A percentile compares a stretch with the other conserved stretches of the same genome.
These are phyloP conservation scores for Stylophora pistillata DNA, from an alignment of 64 coral and sea anemone genomes.

Conservation along the genomic window DNA sequence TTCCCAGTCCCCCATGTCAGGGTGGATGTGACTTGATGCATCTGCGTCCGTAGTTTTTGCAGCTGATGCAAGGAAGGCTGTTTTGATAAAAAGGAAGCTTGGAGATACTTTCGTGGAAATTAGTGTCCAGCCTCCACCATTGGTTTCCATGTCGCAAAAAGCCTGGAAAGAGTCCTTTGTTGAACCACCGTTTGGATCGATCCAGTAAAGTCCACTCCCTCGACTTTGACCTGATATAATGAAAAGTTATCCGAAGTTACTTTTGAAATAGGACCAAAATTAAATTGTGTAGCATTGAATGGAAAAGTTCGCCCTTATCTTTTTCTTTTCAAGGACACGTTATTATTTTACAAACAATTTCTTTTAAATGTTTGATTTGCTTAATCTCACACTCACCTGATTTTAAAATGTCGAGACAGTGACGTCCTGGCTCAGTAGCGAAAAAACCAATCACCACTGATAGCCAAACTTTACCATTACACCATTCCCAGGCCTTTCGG, in stretches of 20 bases:
- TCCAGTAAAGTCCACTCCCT: conserved; percentile 65
- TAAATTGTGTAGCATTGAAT: too few relatives aligned
- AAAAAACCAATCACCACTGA: conserved; percentile 12
- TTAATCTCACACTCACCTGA: conserved; percentile 29
- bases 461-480: conserved; percentile 71
- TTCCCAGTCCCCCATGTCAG: conserved; percentile 54
- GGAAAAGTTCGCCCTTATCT: too few relatives aligned
- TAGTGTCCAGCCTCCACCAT: conserved; percentile 78
- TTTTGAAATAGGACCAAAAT: too few relatives aligned
- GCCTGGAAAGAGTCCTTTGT: conserved; percentile 65
- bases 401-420: conserved; percentile 73
- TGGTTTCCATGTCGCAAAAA: conserved; percentile 75
- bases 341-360: too few relatives aligned
- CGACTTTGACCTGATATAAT: conserved; percentile 50
- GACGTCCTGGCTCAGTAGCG: conserved; percentile 39
- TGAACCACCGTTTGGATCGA: conserved; percentile 71
- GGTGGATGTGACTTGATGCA: conserved; percentile 72
- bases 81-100: conserved; percentile 22
- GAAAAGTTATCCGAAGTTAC: background rate
- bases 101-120: conserved; percentile 19
- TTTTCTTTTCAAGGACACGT: background rate
- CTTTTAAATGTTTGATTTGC: background rate
- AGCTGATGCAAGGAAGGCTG: conserved; percentile 32
- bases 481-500: conserved; percentile 50
- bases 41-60: conserved; percentile 38